phyloP scores from a whole-genome alignment of 2,888 invertebrate genomes.

The Octonoba sinensis region DNA sequence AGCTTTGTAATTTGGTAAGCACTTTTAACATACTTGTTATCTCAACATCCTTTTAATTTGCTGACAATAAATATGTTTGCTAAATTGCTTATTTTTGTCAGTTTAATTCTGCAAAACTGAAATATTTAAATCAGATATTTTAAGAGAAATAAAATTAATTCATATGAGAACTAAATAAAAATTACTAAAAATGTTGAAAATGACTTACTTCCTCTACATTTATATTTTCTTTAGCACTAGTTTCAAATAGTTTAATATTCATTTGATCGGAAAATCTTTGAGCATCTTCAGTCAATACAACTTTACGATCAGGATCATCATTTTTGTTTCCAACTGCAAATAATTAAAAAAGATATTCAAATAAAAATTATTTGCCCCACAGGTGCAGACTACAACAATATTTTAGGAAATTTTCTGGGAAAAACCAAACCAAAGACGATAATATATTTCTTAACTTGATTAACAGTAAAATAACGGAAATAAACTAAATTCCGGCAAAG shows the following conservation, averaged over 20 bases:
- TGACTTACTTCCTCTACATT: slow-evolving; percentile 95
- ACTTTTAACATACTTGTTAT: too few species aligned
- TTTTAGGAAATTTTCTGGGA: not conserved
- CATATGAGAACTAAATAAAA: not conserved
- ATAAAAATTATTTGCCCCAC: too few species aligned
- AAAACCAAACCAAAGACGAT: too few species aligned
- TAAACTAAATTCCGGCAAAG: not conserved
- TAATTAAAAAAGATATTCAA: slow-evolving; percentile 68
- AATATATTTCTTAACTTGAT: not conserved
- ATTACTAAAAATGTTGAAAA: not conserved
- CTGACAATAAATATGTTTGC: too few species aligned
- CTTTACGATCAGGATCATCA: slow-evolving; percentile 93
- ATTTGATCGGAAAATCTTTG: slow-evolving; percentile 97
- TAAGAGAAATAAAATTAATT: not conserved
- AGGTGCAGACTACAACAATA: not conserved
- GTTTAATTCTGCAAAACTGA: not conserved
- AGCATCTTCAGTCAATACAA: slow-evolving; percentile 96
- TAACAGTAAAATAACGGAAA: not conserved
- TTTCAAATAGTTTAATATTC: slow-evolving; percentile 97
- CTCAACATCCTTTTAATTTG: too few species aligned
- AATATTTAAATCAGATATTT: not conserved
- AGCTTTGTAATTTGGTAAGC: too few species aligned
- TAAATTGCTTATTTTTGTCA: too few species aligned
- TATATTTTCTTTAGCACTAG: slow-evolving; percentile 98
- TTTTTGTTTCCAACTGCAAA: slow-evolving; percentile 92